These are phyloP conservation scores for Tychaedon coryphoeus DNA, from an alignment of 2,113 vertebrate genomes.

Conservation along the genomic window DNA sequence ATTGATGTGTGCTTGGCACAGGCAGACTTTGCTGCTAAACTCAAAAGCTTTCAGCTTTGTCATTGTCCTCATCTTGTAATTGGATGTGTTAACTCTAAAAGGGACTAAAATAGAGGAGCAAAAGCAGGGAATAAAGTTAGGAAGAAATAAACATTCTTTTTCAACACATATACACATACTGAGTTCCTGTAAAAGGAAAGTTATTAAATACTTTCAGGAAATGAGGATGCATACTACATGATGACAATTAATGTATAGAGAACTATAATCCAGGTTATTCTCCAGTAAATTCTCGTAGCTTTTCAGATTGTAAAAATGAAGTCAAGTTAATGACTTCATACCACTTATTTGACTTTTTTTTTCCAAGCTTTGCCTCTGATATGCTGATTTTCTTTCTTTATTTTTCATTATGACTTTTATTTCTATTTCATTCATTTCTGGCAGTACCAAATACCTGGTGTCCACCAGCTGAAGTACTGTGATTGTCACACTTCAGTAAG, in stretches of 20 bases:
- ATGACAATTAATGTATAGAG: background rate
- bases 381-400: background rate
- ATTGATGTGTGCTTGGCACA: background rate
- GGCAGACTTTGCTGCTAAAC: background rate
- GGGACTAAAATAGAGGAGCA: background rate
- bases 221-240: background rate
- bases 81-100: background rate
- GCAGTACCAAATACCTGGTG: background rate
- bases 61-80: background rate
- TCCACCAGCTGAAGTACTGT: background rate
- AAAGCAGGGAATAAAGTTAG: background rate
- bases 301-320: background rate
- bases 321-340: background rate
- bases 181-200: background rate
- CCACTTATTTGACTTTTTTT: background rate
- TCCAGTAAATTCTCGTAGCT: background rate
- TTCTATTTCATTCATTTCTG: background rate
- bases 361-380: background rate
- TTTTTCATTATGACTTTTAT: background rate
- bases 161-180: background rate
- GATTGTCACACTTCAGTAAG: background rate
- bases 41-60: conserved; percentile 25
- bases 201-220: background rate
- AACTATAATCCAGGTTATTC: background rate
- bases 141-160: background rate